Evolutionary conservation across 2,113 vertebrate genomes (phyloP).

Genomic region (Bettongia penicillata): DNA sequence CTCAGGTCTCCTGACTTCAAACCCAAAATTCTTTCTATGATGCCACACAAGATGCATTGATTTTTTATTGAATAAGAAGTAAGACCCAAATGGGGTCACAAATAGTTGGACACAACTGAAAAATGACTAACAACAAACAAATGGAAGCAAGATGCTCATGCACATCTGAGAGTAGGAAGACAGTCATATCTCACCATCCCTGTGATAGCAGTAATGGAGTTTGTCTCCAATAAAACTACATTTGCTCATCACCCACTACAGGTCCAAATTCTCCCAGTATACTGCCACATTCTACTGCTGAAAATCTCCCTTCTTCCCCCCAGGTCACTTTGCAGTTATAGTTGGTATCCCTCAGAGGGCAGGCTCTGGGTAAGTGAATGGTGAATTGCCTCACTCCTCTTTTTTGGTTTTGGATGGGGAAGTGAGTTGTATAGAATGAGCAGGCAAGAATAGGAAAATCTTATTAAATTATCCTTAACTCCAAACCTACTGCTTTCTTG

Average conservation of each 20-base stretch:
- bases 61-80: neutral
- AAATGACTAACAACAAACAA: neutral
- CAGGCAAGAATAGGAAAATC: neutral
- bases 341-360: neutral
- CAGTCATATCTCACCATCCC: neutral
- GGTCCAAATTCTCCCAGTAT: neutral
- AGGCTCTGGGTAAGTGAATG: neutral
- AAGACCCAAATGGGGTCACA: neutral
- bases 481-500: neutral
- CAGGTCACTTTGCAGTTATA: neutral
- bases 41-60: neutral
- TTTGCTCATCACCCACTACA: neutral
- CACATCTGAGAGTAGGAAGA: neutral
- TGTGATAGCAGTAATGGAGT: neutral
- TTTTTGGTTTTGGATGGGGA: neutral
- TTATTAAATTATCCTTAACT: neutral
- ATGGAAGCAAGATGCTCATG: neutral
- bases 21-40: neutral
- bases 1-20: neutral
- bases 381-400: neutral
- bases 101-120: neutral
- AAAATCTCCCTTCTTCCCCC: neutral
- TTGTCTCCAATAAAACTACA: neutral
- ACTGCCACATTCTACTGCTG: neutral
- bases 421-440: neutral